Conservation (phyloP, 92 coral and sea anemone genomes). For the Zoanthus solanderi region DNA sequence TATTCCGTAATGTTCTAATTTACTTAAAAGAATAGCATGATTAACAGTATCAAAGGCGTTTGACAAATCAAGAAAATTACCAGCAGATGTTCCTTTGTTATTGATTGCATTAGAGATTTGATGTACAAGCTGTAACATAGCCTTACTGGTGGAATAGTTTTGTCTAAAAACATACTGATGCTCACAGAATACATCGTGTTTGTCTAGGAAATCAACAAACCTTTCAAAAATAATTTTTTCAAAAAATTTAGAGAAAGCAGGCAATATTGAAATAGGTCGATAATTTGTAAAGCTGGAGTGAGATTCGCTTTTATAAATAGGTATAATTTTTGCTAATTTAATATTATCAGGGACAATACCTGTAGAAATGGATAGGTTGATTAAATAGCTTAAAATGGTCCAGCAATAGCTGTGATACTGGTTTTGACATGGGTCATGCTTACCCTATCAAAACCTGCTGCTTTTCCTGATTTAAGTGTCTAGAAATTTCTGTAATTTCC, state of each 20-base stretch:
- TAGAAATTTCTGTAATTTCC: conserved; percentile 20
- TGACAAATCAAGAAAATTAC: conserved; percentile 15
- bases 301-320: conserved; percentile 5
- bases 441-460: conserved; percentile 24
- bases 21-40: no score
- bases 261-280: background rate
- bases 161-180: conserved; percentile 5
- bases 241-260: background rate
- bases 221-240: conserved; percentile 6
- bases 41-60: background rate
- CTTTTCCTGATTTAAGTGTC: conserved; percentile 10
- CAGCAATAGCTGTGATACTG: conserved; percentile 25
- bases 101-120: background rate
- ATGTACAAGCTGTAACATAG: conserved; percentile 15
- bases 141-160: conserved; percentile 10
- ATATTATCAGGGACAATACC: conserved; percentile 28
- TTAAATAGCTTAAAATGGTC: conserved; percentile 14
- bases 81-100: conserved; percentile 20
- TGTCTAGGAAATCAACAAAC: conserved; percentile 9
- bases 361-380: conserved; percentile 13
- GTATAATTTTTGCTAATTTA: conserved; percentile 21
- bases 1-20: no score
- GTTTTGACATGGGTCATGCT: conserved; percentile 19
- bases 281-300: conserved; percentile 15
- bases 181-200: conserved; percentile 5